phyloP scores from a whole-genome alignment of 2,888 invertebrate species.

The Seira musarum region DNA sequence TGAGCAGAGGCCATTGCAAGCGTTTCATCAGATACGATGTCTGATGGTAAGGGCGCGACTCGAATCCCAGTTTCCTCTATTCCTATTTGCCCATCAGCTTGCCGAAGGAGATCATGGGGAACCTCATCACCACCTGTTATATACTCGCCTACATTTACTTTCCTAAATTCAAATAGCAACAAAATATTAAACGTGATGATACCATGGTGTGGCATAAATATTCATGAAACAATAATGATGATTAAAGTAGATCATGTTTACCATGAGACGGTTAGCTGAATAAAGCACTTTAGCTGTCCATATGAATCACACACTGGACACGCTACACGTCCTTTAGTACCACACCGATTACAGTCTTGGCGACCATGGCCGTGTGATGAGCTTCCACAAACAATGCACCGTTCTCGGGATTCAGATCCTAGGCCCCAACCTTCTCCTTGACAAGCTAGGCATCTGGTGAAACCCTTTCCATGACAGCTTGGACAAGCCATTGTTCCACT shows the following conservation, averaged over 20 bases:
- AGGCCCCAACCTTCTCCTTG: conserved; percentile 73
- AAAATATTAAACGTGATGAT: neutral
- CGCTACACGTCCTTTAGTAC: conserved; percentile 72
- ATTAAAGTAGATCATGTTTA: conserved; percentile 51
- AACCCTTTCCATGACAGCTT: conserved; percentile 74
- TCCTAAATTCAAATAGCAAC: conserved; percentile 71
- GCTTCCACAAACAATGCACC: conserved; percentile 72
- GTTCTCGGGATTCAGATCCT: conserved; percentile 71
- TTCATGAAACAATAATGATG: neutral
- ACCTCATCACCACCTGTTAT: conserved; percentile 71
- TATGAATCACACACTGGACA: conserved; percentile 73
- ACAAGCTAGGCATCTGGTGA: conserved; percentile 73
- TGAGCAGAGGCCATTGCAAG: conserved; percentile 74
- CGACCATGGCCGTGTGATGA: conserved; percentile 72
- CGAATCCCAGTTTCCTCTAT: conserved; percentile 74
- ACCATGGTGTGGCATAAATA: neutral
- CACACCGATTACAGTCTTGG: conserved; percentile 73
- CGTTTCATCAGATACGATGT: conserved; percentile 74
- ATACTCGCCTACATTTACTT: conserved; percentile 74
- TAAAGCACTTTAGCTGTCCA: conserved; percentile 74
- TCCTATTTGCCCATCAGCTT: conserved; percentile 74
- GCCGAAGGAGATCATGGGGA: conserved; percentile 73
- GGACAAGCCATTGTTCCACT: conserved; percentile 72
- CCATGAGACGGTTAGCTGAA: conserved; percentile 74
- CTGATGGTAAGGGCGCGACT: conserved; percentile 73